A percentile compares a stretch with the other conserved stretches of the same genome.
Evolutionary conservation across 1,140 invertebrate species (phyloP).

Genomic region (Heliconius hermathena): DNA sequence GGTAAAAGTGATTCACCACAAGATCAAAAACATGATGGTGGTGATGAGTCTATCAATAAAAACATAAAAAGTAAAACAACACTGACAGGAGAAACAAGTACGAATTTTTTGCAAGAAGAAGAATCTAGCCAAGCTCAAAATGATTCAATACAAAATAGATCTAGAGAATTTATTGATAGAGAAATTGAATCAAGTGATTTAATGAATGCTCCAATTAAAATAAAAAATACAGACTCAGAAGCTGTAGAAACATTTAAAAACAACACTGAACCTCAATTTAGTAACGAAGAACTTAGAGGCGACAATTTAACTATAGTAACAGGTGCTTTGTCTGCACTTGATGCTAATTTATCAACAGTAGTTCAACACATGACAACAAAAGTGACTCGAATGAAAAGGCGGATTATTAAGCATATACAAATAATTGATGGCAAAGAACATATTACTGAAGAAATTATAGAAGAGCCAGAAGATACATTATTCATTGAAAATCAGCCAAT

Average conservation of each 20-base stretch:
- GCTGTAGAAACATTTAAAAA: background rate
- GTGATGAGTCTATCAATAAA: background rate
- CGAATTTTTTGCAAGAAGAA: background rate
- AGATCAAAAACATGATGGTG: background rate
- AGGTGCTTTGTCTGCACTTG: background rate
- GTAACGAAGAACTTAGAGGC: background rate
- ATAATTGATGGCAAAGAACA: slow-evolving; percentile 91
- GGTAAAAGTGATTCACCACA: slow-evolving; percentile 17
- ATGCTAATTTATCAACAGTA: slow-evolving; percentile 84
- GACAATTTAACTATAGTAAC: background rate
- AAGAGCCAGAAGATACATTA: slow-evolving; percentile 86
- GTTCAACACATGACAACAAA: slow-evolving; percentile 86
- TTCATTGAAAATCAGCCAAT: slow-evolving; percentile 59
- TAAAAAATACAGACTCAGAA: background rate
- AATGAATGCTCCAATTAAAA: background rate
- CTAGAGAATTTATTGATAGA: background rate
- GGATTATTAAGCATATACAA: slow-evolving; percentile 87
- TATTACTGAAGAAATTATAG: slow-evolving; percentile 87
- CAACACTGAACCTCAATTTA: background rate
- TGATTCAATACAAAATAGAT: background rate
- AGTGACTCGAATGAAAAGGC: slow-evolving; percentile 83
- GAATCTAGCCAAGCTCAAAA: background rate
- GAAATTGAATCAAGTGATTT: background rate
- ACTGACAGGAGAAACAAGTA: background rate
- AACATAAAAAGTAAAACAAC: background rate